Evolutionary conservation across 1,140 invertebrate genomes (phyloP).

Genomic region (Nasonia vitripennis): DNA sequence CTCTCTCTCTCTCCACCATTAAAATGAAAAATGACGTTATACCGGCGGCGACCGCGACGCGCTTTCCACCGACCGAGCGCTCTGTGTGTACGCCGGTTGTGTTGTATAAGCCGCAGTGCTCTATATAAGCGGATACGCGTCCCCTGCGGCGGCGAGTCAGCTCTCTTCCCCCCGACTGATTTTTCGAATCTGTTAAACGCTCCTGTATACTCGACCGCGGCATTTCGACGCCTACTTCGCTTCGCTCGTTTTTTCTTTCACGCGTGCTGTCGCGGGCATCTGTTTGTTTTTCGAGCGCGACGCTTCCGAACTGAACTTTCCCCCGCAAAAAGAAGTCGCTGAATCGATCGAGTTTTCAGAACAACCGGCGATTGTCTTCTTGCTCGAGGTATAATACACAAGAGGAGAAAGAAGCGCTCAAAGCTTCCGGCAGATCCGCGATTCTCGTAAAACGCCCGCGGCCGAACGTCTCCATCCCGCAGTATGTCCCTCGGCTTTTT

Average conservation of each 20-base stretch:
- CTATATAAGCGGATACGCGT: conserved; percentile 35
- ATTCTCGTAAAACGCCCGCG: conserved; percentile 26
- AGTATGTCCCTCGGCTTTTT: background rate
- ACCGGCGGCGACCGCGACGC: conserved; percentile 50
- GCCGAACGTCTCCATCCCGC: conserved; percentile 44
- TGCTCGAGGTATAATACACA: background rate
- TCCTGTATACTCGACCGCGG: conserved; percentile 61
- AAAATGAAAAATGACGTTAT: conserved; percentile 76
- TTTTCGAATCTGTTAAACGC: conserved; percentile 76
- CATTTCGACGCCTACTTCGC: conserved; percentile 58
- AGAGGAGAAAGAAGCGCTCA: conserved; percentile 17
- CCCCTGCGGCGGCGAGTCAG: conserved; percentile 9
- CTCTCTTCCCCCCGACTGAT: conserved; percentile 59
- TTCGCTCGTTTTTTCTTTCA: conserved; percentile 19
- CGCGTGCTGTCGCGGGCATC: conserved; percentile 48
- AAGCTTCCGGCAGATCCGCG: conserved; percentile 52
- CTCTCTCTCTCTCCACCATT: conserved; percentile 67
- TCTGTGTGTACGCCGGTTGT: background rate
- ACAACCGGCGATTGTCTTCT: conserved; percentile 31
- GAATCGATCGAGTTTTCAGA: conserved; percentile 47
- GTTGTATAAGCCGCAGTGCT: conserved; percentile 4
- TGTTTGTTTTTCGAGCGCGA: conserved; percentile 10
- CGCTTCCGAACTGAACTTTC: conserved; percentile 1
- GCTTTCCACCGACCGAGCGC: conserved; percentile 30
- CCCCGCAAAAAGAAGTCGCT: conserved; percentile 53